These are phyloP conservation scores for Catotricha subobsoleta DNA, from an alignment of 2,888 invertebrate species.

Conservation along the genomic window DNA sequence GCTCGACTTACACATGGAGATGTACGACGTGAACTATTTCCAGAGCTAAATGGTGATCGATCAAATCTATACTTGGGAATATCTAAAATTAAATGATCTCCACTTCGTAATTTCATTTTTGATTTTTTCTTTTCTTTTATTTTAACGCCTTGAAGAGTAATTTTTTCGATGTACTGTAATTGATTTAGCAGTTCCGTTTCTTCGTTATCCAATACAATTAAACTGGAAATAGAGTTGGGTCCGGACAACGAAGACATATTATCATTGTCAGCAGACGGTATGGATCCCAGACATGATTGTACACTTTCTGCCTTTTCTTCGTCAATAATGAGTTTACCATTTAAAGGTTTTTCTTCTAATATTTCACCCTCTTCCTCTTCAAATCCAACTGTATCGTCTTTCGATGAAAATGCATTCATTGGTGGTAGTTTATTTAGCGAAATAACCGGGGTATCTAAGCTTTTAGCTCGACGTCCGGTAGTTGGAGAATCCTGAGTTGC, in stretches of 20 bases:
- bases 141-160: constrained; percentile 28
- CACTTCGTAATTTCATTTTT: constrained; percentile 25
- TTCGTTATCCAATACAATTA: constrained; percentile 35
- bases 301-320: constrained; percentile 34
- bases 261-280: neutral
- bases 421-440: constrained; percentile 61
- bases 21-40: constrained; percentile 28
- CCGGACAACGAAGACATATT: neutral
- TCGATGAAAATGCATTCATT: constrained; percentile 71
- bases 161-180: constrained; percentile 29
- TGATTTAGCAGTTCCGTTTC: constrained; percentile 38
- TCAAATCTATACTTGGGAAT: constrained; percentile 30
- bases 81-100: constrained; percentile 27
- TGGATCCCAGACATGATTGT: constrained; percentile 20
- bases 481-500: constrained; percentile 57
- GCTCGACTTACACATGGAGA: constrained; percentile 29
- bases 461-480: constrained; percentile 59
- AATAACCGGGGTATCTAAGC: constrained; percentile 68
- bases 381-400: constrained; percentile 70
- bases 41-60: constrained; percentile 28
- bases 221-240: neutral
- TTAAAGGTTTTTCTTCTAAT: constrained; percentile 39
- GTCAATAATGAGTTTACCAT: constrained; percentile 29
- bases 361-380: constrained; percentile 49
- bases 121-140: constrained; percentile 24